These are phyloP conservation scores for Salarias fasciatus DNA, from an alignment of 2,797 vertebrate species.

Conservation along the genomic window DNA sequence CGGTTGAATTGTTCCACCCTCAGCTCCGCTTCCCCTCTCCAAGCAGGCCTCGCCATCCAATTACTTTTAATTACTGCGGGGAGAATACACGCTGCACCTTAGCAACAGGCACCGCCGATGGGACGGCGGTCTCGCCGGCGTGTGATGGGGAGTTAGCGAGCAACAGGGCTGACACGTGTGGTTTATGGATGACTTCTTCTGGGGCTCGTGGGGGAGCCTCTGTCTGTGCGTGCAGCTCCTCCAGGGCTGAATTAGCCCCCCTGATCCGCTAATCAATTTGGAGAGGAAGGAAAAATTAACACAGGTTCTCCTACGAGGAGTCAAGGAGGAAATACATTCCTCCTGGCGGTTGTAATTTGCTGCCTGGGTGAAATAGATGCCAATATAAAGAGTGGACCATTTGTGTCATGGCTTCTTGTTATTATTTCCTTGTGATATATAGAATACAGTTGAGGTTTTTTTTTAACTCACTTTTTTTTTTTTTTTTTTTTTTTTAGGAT, in stretches of 20 bases:
- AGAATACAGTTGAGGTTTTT: constrained; percentile 12
- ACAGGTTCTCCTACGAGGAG: constrained; percentile 60
- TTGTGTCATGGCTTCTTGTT: constrained; percentile 32
- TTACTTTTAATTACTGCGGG: constrained; percentile 75
- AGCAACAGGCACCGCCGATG: constrained; percentile 51
- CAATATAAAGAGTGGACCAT: constrained; percentile 36
- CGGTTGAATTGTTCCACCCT: constrained; percentile 62
- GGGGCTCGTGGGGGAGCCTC: constrained; percentile 62
- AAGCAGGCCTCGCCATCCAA: constrained; percentile 69
- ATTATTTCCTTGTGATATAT: constrained; percentile 46
- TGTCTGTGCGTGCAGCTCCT: constrained; percentile 67
- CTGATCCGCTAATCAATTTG: constrained; percentile 80
- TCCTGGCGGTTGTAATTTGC: constrained; percentile 56
- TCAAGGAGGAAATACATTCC: constrained; percentile 66
- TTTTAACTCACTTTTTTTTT: no score
- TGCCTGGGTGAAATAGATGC: constrained; percentile 47
- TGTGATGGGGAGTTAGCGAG: constrained; percentile 56
- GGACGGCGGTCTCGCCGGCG: constrained; percentile 43
- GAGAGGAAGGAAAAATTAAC: constrained; percentile 71
- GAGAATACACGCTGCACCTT: constrained; percentile 44
- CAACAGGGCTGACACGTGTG: constrained; percentile 64
- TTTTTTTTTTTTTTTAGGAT: background rate
- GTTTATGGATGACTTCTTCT: constrained; percentile 78
- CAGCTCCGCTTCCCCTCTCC: constrained; percentile 43
- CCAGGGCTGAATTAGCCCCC: constrained; percentile 76